Percentiles rank a stretch among this genome's conserved stretches.
Conservation (phyloP, 2,113 vertebrate species). For the Regulus satrapa region DNA sequence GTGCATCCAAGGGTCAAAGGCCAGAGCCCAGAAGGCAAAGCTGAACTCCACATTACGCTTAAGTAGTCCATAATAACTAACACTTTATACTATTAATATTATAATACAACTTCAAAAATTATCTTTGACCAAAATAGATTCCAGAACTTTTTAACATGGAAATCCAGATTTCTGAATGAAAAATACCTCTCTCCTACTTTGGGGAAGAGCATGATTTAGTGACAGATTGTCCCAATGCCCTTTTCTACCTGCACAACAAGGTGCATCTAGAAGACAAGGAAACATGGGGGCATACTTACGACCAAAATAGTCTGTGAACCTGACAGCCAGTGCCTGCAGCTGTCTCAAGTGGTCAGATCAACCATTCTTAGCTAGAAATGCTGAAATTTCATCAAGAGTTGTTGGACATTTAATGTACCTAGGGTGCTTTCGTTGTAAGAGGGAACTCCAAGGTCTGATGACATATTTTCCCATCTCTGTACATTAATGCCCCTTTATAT, state of each 20-base stretch:
- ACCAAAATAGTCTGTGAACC: neutral
- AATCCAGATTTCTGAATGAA: neutral
- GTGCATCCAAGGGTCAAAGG: neutral
- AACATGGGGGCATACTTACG: neutral
- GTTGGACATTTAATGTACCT: neutral
- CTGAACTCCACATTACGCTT: neutral
- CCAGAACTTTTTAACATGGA: neutral
- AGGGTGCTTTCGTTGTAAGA: neutral
- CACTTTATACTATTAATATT: neutral
- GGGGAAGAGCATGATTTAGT: neutral
- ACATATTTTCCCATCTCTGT: neutral
- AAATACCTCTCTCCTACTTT: neutral
- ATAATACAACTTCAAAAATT: neutral
- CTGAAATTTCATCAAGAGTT: neutral
- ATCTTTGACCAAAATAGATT: neutral
- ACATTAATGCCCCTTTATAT: neutral
- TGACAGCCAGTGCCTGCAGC: neutral
- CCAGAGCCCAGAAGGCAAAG: neutral
- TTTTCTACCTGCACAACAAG: neutral
- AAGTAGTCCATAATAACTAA: neutral
- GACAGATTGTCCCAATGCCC: neutral
- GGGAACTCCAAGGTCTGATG: neutral
- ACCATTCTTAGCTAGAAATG: neutral
- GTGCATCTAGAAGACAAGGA: neutral
- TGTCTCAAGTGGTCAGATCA: rapidly evolving